phyloP scores from a whole-genome alignment of 2,797 vertebrate species.

The Linurgus olivaceus region DNA sequence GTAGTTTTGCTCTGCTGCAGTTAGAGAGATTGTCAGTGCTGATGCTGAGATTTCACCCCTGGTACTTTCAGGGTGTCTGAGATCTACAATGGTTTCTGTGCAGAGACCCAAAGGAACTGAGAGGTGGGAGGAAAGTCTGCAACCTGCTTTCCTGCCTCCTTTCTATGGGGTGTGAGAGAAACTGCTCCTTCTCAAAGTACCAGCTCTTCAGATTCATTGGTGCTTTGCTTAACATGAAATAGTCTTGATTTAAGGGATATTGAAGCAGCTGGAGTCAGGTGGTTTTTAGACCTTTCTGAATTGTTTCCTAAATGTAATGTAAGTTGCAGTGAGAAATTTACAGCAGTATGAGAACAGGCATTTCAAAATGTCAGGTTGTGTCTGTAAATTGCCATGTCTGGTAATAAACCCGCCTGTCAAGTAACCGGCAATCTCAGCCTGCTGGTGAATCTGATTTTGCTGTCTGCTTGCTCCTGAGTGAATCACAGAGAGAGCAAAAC shows the following conservation, averaged over 20 bases:
- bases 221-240: slow-evolving; percentile 14
- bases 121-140: neutral
- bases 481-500: neutral
- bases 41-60: neutral
- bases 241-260: slow-evolving; percentile 33
- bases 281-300: slow-evolving; percentile 55
- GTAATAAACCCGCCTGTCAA: slow-evolving; percentile 35
- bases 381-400: slow-evolving; percentile 27
- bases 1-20: neutral
- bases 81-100: neutral
- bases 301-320: slow-evolving; percentile 44
- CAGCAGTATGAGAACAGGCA: slow-evolving; percentile 7
- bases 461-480: neutral
- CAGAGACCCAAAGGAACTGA: neutral
- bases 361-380: slow-evolving; percentile 45
- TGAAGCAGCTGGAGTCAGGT: slow-evolving; percentile 47
- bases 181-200: neutral
- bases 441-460: slow-evolving; percentile 25
- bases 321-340: slow-evolving; percentile 50
- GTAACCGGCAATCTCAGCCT: neutral
- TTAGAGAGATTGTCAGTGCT: neutral
- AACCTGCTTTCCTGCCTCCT: neutral
- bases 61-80: neutral
- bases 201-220: slow-evolving; percentile 19
- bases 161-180: neutral